These are phyloP conservation scores for Coregonus suidteri DNA, from an alignment of 2,797 vertebrate genomes.

Conservation along the genomic window DNA sequence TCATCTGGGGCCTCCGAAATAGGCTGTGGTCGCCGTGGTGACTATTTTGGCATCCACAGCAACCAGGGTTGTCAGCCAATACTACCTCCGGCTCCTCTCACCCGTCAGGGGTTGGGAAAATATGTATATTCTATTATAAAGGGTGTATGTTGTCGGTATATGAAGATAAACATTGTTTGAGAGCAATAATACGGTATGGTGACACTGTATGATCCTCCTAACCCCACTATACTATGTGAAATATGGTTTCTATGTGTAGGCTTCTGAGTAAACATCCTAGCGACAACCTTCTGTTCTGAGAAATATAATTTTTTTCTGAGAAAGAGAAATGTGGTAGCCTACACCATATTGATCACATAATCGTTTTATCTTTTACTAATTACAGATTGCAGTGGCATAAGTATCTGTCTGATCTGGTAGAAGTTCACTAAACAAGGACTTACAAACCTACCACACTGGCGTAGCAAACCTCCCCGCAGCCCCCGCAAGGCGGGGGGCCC, in stretches of 20 bases:
- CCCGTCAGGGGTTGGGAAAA: not conserved
- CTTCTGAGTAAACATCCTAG: too few species aligned
- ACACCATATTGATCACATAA: constrained; percentile 26
- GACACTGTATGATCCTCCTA: not conserved
- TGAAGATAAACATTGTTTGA: not conserved
- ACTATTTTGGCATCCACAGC: constrained; percentile 42
- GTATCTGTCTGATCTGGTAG: too few species aligned
- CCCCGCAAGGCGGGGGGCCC: too few species aligned
- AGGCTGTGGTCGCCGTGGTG: constrained; percentile 8
- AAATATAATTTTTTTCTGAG: not conserved
- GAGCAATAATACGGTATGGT: not conserved
- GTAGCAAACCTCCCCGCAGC: too few species aligned
- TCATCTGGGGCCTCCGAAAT: constrained; percentile 15
- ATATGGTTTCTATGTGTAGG: not conserved
- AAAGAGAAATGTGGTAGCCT: constrained; percentile 39
- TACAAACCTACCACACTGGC: too few species aligned
- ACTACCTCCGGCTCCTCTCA: not conserved
- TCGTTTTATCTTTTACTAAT: not conserved
- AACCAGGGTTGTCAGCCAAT: constrained; percentile 22
- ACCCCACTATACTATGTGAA: not conserved
- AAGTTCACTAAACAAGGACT: too few species aligned
- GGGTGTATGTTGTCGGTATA: too few species aligned
- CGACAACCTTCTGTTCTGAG: not conserved
- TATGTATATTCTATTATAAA: too few species aligned
- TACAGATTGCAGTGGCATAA: too few species aligned